Evolutionary conservation across 1,140 invertebrate genomes (phyloP).

Genomic region (Prorops nasuta): DNA sequence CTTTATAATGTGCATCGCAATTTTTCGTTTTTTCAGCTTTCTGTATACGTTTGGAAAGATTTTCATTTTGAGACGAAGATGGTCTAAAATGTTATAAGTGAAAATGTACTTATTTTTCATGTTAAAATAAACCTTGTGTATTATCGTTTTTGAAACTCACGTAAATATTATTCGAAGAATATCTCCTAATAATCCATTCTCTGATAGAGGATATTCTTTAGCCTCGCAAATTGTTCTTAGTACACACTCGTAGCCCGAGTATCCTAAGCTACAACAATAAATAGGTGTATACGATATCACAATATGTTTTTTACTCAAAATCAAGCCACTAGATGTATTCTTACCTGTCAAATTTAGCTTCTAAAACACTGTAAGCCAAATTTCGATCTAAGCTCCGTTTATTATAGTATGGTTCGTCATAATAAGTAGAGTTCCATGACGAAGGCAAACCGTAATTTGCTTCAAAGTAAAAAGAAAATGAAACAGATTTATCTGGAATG

Average conservation of each 20-base stretch:
- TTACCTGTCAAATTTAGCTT: slow-evolving; percentile 46
- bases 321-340: neutral
- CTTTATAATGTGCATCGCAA: slow-evolving; percentile 40
- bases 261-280: slow-evolving; percentile 39
- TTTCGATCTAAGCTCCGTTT: slow-evolving; percentile 39
- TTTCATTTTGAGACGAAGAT: slow-evolving; percentile 44
- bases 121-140: no score
- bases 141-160: no score
- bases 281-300: neutral
- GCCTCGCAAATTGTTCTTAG: slow-evolving; percentile 50
- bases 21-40: slow-evolving; percentile 47
- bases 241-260: slow-evolving; percentile 45
- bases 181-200: slow-evolving; percentile 51
- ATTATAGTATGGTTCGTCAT: slow-evolving; percentile 20
- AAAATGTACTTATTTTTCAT: no score
- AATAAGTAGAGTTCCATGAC: slow-evolving; percentile 26
- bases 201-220: slow-evolving; percentile 37
- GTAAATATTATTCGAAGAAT: slow-evolving; percentile 51
- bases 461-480: slow-evolving; percentile 51
- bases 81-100: slow-evolving; percentile 54
- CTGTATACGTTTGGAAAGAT: slow-evolving; percentile 41
- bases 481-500: slow-evolving; percentile 44
- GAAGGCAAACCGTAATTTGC: slow-evolving; percentile 48
- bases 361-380: slow-evolving; percentile 39
- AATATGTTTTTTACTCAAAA: neutral